Percentiles rank a stretch among this genome's conserved stretches.
Conservation (phyloP, 2,888 invertebrate genomes). For the Blomia tropicalis region DNA sequence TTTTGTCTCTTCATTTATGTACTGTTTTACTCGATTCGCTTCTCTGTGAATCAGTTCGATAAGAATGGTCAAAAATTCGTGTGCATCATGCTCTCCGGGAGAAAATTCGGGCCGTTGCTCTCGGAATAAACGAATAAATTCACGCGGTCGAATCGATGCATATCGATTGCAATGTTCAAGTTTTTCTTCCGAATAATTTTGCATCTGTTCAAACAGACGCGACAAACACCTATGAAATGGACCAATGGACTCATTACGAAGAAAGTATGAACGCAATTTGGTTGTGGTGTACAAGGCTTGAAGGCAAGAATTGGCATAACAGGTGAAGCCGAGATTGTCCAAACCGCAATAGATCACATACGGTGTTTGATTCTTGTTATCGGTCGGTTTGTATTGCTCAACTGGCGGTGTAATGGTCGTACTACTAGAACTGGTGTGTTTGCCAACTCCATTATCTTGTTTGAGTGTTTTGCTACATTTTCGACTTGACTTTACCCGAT, state of each 20-base stretch:
- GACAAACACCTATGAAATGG: not conserved
- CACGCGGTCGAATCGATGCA: not conserved
- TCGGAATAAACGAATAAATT: not conserved
- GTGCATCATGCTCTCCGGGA: constrained; percentile 2
- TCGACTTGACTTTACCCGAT: too few species aligned
- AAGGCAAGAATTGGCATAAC: not conserved
- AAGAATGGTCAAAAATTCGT: constrained; percentile 8
- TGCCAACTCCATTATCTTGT: too few species aligned
- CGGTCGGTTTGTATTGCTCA: too few species aligned
- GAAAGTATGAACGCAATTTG: not conserved
- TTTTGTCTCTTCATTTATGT: not conserved
- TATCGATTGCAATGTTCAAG: not conserved
- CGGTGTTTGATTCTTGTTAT: not conserved
- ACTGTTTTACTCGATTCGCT: not conserved
- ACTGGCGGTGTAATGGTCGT: too few species aligned
- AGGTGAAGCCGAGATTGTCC: constrained; percentile 1
- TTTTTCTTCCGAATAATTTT: not conserved
- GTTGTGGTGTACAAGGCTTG: not conserved
- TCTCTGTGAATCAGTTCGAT: not conserved
- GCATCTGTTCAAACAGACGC: constrained; percentile 1
- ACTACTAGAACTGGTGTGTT: too few species aligned
- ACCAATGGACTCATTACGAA: not conserved
- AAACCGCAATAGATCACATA: not conserved
- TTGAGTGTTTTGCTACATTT: too few species aligned
- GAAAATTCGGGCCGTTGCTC: not conserved